Evolutionary conservation across 2,113 vertebrate genomes (phyloP), one percentile per base, ranked within the genome.

Genomic region (Alethe diademata): DNA sequence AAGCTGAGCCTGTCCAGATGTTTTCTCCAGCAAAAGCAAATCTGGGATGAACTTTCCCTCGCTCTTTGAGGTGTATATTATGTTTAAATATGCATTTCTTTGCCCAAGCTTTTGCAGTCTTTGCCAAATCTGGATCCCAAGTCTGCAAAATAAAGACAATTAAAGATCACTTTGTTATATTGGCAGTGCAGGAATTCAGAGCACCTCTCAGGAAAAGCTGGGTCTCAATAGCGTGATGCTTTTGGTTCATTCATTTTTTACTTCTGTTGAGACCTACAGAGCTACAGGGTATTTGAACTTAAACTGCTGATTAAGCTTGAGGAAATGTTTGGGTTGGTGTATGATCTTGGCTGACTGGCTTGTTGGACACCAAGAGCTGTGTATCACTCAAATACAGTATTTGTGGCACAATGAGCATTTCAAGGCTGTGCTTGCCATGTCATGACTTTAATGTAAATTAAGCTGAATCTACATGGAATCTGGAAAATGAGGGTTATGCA

Each of bases 51-150:
- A n/a, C 23, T 26, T 84, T 78, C 69, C 94, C 91, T 24, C 17
- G 57, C 7, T 75, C 3, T 75, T 11, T n/a, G 28, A 97, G 90
- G 53, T 97, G 2, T 0, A 20, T 72, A 45, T 97, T 97, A 69
- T 97, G 97, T 54, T 86, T 8, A 71, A 95, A 96, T 22, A 79
- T 0, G 35, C 97, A 97, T 56, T 43, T 96, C 66, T 79, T 91
- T 45, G 94, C 92, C 97, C 97, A 97, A 3, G 31, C 95, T 67
- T 91, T 93, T 0, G 97, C 97, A 0, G 88, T 96, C 76, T 91
- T 97, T 58, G 97, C 97, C 84, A 97, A 90, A 90, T 96, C 94
- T 28, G 95, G 88, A 89, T 97, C 97, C 97, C 97, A 97, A 35
- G 4, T 97, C 97, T 97, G 94, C 22, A 96, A 96, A 88, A 94